These are phyloP conservation scores for Cerastoderma edule DNA, from an alignment of 2,888 invertebrate species.

Conservation along the genomic window DNA sequence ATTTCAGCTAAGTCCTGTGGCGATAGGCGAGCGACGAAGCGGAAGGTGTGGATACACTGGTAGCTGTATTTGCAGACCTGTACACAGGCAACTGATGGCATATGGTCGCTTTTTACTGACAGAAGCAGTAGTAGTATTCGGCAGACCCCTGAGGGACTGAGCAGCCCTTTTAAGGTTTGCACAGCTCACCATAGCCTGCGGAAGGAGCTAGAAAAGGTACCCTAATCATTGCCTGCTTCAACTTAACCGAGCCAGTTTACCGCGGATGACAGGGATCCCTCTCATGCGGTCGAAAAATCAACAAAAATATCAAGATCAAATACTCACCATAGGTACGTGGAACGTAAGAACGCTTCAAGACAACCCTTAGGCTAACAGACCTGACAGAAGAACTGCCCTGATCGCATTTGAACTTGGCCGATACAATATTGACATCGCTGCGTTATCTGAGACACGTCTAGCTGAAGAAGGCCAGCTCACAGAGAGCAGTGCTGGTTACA, in stretches of 20 bases:
- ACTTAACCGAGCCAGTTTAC: slow-evolving; percentile 4
- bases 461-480: slow-evolving; percentile 17
- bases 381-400: slow-evolving; percentile 4
- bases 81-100: no score
- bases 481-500: slow-evolving; percentile 7
- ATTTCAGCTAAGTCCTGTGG: no score
- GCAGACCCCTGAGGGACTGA: slow-evolving; percentile 27
- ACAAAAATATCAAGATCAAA: not conserved
- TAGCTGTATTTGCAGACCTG: no score
- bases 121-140: no score
- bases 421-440: slow-evolving; percentile 27
- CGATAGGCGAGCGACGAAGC: no score
- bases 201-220: slow-evolving; percentile 24
- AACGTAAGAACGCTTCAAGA: slow-evolving; percentile 17
- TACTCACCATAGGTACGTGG: slow-evolving; percentile 15
- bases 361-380: not conserved
- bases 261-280: not conserved
- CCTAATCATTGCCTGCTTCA: slow-evolving; percentile 29
- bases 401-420: not conserved
- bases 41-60: no score
- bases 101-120: no score
- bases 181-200: slow-evolving; percentile 30
- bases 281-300: not conserved
- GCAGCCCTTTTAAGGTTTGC: slow-evolving; percentile 30
- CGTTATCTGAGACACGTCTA: slow-evolving; percentile 9